These are phyloP conservation scores for Brachypodius melanocephalos DNA, from an alignment of 2,113 vertebrate species.

Conservation along the genomic window DNA sequence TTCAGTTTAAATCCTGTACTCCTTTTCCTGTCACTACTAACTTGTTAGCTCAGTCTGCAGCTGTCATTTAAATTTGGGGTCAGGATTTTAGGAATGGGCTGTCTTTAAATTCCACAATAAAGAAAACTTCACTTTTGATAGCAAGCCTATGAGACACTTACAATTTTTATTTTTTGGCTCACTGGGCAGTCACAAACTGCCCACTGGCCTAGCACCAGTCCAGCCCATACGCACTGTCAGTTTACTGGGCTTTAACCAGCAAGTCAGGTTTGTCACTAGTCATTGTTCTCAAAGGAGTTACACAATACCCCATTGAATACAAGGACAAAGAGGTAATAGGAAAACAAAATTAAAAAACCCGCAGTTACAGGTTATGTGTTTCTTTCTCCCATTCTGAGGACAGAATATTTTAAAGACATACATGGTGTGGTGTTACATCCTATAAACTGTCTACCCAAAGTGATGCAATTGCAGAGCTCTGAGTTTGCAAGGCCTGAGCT, in stretches of 20 bases:
- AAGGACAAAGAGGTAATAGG: conserved; percentile 19
- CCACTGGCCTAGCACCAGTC: conserved; percentile 12
- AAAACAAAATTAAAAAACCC: background rate
- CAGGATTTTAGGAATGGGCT: background rate
- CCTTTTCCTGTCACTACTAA: background rate
- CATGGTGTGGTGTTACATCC: background rate
- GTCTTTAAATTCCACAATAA: background rate
- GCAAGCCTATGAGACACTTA: conserved; percentile 21
- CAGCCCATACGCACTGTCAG: conserved; percentile 36
- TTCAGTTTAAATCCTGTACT: background rate
- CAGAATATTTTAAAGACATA: background rate
- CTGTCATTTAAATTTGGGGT: conserved; percentile 19
- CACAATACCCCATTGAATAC: background rate
- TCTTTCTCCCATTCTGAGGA: background rate
- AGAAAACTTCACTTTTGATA: background rate
- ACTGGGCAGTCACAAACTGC: conserved; percentile 28
- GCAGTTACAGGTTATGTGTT: background rate
- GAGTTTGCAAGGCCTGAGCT: background rate
- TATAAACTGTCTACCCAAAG: background rate
- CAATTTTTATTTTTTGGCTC: conserved; percentile 31
- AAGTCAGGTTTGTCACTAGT: conserved; percentile 42
- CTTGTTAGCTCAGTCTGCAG: background rate
- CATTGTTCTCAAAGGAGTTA: conserved; percentile 10
- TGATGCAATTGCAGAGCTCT: background rate
- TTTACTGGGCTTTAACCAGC: conserved; percentile 46